phyloP scores from a whole-genome alignment of 2,888 invertebrate genomes.

The Poecilobothrus nobilitatus region DNA sequence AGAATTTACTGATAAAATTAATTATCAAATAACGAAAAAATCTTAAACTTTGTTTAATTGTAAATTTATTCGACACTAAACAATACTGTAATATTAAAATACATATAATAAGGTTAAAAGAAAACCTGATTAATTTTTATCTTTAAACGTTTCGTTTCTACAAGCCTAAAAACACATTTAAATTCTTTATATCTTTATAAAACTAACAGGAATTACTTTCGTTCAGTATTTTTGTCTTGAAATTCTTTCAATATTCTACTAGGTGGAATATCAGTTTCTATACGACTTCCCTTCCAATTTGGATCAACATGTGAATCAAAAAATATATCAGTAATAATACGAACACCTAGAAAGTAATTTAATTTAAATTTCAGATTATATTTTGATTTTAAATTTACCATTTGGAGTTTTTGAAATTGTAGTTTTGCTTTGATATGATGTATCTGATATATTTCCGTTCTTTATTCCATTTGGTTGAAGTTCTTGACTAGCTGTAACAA shows the following conservation, averaged over 20 bases:
- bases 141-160: too few species aligned
- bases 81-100: too few species aligned
- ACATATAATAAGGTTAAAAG: too few species aligned
- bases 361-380: too few species aligned
- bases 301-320: conserved; percentile 30
- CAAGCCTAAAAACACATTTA: too few species aligned
- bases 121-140: too few species aligned
- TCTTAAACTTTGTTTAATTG: too few species aligned
- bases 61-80: too few species aligned
- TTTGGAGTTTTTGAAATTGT: conserved; percentile 37
- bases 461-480: not conserved
- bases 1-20: too few species aligned
- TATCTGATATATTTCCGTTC: conserved; percentile 18
- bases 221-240: conserved; percentile 26
- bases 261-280: conserved; percentile 40
- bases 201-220: too few species aligned
- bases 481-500: not conserved
- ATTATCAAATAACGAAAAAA: too few species aligned
- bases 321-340: conserved; percentile 38
- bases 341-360: conserved; percentile 31
- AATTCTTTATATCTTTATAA: too few species aligned
- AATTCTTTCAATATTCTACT: conserved; percentile 39
- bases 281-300: conserved; percentile 37
- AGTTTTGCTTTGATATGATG: conserved; percentile 37
- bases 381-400: conserved; percentile 26